A percentile compares a stretch with the other conserved stretches of the same genome.
Conservation (phyloP, 2,888 invertebrate species). For the Gortyna flavago region DNA sequence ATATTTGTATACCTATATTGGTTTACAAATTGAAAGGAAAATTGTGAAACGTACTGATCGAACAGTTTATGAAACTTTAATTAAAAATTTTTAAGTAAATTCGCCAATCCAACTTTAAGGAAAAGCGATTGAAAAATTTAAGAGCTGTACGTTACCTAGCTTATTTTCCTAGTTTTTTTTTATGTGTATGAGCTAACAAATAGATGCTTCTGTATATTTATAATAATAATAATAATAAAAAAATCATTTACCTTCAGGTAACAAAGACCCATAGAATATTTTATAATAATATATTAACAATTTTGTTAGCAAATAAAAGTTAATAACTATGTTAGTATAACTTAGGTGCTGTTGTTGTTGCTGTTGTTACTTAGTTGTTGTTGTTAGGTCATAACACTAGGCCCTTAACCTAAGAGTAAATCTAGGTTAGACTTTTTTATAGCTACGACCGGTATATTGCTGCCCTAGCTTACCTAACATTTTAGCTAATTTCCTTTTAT, state of each 20-base stretch:
- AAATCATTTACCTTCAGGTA: too few species aligned
- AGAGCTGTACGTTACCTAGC: too few species aligned
- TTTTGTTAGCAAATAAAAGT: too few species aligned
- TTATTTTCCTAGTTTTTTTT: too few species aligned
- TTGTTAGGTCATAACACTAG: too few species aligned
- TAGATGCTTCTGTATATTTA: neutral
- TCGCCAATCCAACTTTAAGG: neutral
- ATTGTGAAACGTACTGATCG: neutral
- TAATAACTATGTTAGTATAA: too few species aligned
- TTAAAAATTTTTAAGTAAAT: neutral
- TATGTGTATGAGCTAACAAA: neutral
- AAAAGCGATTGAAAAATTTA: neutral
- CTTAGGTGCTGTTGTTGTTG: too few species aligned
- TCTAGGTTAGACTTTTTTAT: neutral
- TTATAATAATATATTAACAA: too few species aligned
- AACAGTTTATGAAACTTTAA: neutral
- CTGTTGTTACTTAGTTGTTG: too few species aligned
- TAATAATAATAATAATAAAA: too few species aligned
- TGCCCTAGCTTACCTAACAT: constrained; percentile 14
- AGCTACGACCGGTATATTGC: neutral
- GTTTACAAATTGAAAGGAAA: neutral
- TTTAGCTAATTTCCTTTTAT: constrained; percentile 26
- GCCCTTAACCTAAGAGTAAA: neutral
- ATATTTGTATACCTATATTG: neutral
- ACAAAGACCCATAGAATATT: too few species aligned